phyloP scores from a whole-genome alignment of 2,113 vertebrate species.

The Phyllostomus hastatus region DNA sequence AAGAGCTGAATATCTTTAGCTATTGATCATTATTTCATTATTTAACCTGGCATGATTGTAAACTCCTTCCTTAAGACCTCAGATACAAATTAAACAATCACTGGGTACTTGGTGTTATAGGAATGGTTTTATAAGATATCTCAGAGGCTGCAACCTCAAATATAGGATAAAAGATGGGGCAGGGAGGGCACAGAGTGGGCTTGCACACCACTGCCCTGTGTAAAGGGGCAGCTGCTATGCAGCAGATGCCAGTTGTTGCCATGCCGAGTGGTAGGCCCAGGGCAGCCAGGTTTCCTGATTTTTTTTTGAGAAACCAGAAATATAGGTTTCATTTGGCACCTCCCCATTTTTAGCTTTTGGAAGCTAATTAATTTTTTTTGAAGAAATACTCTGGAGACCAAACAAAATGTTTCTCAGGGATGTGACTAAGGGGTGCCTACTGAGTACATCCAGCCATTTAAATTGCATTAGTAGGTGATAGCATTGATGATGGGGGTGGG shows the following conservation, averaged over 20 bases:
- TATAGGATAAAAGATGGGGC: background rate
- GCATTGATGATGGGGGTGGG: background rate
- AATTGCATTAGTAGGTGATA: background rate
- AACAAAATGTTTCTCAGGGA: background rate
- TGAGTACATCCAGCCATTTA: background rate
- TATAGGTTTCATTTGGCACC: background rate
- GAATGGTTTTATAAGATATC: background rate
- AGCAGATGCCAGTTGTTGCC: background rate
- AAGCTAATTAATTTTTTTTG: background rate
- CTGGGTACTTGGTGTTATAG: background rate
- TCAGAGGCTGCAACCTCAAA: background rate
- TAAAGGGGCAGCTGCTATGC: background rate
- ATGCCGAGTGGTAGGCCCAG: background rate
- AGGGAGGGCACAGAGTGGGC: background rate
- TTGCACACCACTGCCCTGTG: accelerated
- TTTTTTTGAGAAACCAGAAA: background rate
- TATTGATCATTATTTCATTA: background rate
- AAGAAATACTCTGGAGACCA: background rate
- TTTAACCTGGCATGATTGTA: background rate
- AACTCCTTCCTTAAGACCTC: background rate
- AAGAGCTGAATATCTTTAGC: background rate
- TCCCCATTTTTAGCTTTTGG: background rate
- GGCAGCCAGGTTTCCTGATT: background rate
- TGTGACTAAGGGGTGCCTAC: background rate
- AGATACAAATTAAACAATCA: background rate